phyloP scores from a whole-genome alignment of 2,113 vertebrate species.

The Aspiorhynchus laticeps region DNA sequence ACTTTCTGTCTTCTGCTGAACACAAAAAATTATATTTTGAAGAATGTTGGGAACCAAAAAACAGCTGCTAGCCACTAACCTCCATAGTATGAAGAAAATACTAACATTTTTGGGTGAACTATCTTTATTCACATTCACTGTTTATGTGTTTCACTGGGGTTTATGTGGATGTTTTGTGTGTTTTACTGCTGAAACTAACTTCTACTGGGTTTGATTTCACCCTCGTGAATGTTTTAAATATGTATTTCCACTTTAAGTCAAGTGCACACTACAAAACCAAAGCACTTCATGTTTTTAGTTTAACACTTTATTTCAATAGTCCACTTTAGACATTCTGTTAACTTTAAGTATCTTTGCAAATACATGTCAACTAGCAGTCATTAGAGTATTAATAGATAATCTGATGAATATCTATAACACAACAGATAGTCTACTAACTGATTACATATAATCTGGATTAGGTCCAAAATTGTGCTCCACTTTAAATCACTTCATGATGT shows the following conservation, averaged over 20 bases:
- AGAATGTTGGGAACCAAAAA: neutral
- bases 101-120: too few relatives aligned
- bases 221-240: neutral
- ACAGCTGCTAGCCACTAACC: neutral
- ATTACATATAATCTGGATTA: too few relatives aligned
- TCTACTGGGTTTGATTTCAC: neutral
- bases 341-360: neutral
- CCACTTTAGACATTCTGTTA: too few relatives aligned
- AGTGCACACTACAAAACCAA: neutral
- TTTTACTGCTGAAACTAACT: neutral
- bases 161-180: neutral
- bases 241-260: neutral
- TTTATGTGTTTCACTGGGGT: neutral
- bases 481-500: too few relatives aligned
- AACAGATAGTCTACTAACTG: too few relatives aligned
- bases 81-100: too few relatives aligned
- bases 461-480: too few relatives aligned
- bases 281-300: neutral
- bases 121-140: neutral
- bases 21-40: neutral
- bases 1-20: neutral
- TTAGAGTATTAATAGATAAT: too few relatives aligned
- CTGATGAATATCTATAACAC: too few relatives aligned
- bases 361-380: neutral
- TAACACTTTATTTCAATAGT: neutral